Conservation (phyloP, 2,888 invertebrate genomes). For the Clanis bilineata region DNA sequence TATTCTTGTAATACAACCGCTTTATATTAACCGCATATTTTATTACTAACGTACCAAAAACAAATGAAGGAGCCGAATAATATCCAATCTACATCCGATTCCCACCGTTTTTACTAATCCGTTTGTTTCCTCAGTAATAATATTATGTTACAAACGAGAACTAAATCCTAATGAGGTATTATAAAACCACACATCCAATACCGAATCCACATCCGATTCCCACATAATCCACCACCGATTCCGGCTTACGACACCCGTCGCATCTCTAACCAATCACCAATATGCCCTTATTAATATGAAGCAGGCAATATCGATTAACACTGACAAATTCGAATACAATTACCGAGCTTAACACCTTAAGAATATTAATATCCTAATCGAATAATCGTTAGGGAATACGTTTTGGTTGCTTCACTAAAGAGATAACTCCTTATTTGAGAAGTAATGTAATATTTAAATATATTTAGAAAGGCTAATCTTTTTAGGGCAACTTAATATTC, state of each 20-base stretch:
- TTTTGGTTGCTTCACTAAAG: background rate
- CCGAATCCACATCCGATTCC: slow-evolving; percentile 20
- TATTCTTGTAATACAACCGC: background rate
- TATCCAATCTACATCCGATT: background rate
- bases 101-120: background rate
- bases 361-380: slow-evolving; percentile 36
- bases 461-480: background rate
- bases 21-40: background rate
- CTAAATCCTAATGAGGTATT: background rate
- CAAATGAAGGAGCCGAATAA: background rate
- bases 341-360: slow-evolving; percentile 23
- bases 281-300: slow-evolving; percentile 35
- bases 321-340: slow-evolving; percentile 35
- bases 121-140: background rate
- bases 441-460: background rate
- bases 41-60: background rate
- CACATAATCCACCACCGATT: slow-evolving; percentile 28
- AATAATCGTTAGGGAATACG: slow-evolving; percentile 26
- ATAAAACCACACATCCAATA: background rate
- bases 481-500: slow-evolving; percentile 6
- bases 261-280: slow-evolving; percentile 15
- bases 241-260: slow-evolving; percentile 12
- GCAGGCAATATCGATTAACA: slow-evolving; percentile 32
- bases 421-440: background rate
- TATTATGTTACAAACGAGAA: background rate